A percentile compares a stretch with the other conserved stretches of the same genome.
phyloP scores from a whole-genome alignment of 2,113 vertebrate genomes.

The Podarcis raffonei region DNA sequence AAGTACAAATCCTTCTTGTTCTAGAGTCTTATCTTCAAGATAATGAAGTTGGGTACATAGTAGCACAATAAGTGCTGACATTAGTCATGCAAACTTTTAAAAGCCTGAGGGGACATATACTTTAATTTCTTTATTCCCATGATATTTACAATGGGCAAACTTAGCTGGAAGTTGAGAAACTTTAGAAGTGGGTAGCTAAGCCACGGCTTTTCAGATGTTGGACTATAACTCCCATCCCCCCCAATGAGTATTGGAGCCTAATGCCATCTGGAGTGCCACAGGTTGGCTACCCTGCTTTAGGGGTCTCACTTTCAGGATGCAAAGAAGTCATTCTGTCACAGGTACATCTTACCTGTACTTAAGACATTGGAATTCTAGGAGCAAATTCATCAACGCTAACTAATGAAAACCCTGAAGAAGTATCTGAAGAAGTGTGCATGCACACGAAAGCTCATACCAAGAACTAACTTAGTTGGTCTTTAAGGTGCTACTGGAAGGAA shows the following conservation, averaged over 20 bases:
- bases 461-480: no score
- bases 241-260: no score
- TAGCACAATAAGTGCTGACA: slow-evolving; percentile 55
- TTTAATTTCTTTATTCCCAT: not conserved
- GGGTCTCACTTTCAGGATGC: no score
- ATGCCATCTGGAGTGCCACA: no score
- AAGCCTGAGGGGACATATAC: not conserved
- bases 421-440: no score
- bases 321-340: not conserved
- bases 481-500: no score
- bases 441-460: no score
- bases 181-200: not conserved
- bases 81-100: not conserved
- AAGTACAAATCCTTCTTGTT: slow-evolving; percentile 37
- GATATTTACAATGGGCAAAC: not conserved
- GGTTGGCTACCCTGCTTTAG: no score
- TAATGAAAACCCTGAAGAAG: not conserved
- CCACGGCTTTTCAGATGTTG: no score
- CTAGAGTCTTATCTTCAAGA: slow-evolving; percentile 51
- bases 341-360: not conserved
- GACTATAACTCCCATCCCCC: no score
- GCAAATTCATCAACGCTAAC: not conserved
- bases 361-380: not conserved
- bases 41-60: slow-evolving; percentile 20
- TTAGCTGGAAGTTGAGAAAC: not conserved